Conservation (phyloP, 1,140 invertebrate species). For the Philopotamus ludificatus region DNA sequence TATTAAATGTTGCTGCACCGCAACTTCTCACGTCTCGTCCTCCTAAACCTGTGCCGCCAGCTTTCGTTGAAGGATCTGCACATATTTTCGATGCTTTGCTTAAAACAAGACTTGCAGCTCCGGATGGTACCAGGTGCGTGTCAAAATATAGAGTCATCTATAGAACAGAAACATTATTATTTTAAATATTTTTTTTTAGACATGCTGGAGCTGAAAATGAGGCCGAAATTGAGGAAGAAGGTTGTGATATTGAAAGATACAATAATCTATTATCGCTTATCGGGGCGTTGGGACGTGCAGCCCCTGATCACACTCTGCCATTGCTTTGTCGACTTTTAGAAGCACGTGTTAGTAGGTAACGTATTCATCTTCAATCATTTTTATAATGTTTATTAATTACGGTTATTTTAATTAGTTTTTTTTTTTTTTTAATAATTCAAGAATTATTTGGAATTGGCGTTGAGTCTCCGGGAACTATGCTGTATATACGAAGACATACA, state of each 20-base stretch:
- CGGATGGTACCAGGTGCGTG: slow-evolving; percentile 71
- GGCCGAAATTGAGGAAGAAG: slow-evolving; percentile 70
- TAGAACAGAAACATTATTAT: neutral
- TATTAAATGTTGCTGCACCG: slow-evolving; percentile 62
- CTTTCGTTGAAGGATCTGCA: slow-evolving; percentile 49
- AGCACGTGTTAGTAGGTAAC: slow-evolving; percentile 39
- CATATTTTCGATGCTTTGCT: slow-evolving; percentile 79
- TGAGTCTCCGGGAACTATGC: slow-evolving; percentile 57
- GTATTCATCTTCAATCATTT: neutral
- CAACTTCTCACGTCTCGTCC: slow-evolving; percentile 53
- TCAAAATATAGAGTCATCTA: too few species aligned
- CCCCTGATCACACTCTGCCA: slow-evolving; percentile 58
- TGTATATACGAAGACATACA: slow-evolving; percentile 83
- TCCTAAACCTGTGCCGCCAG: slow-evolving; percentile 57
- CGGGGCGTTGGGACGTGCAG: slow-evolving; percentile 56
- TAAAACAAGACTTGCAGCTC: slow-evolving; percentile 77
- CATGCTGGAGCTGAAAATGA: slow-evolving; percentile 45
- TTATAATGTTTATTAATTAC: neutral
- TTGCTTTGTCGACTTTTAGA: slow-evolving; percentile 48
- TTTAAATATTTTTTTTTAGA: slow-evolving; percentile 36
- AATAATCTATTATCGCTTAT: slow-evolving; percentile 69
- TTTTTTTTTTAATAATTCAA: slow-evolving; percentile 50
- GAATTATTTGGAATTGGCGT: slow-evolving; percentile 58
- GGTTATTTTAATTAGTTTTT: neutral
- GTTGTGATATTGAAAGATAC: slow-evolving; percentile 68